Conservation (phyloP, 2,888 invertebrate species). For the Halictus ligatus region DNA sequence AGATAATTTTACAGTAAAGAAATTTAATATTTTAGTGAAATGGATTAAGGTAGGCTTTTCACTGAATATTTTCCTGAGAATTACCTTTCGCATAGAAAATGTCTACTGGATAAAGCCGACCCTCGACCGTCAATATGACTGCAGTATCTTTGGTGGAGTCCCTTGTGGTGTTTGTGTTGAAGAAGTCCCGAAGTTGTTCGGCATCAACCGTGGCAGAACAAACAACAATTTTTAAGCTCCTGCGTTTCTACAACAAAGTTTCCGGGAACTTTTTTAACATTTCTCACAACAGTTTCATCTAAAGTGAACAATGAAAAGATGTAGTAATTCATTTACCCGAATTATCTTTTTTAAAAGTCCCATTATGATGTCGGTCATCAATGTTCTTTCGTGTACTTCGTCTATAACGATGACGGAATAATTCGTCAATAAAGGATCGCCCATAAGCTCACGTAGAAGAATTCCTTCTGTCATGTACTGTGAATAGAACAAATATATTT, state of each 20-base stretch:
- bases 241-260: conserved; percentile 88
- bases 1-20: neutral
- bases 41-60: neutral
- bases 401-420: conserved; percentile 96
- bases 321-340: conserved; percentile 85
- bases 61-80: neutral
- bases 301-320: neutral
- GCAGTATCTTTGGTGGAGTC: conserved; percentile 88
- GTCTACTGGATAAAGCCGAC: conserved; percentile 94
- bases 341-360: conserved; percentile 97
- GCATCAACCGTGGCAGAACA: conserved; percentile 99
- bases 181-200: conserved; percentile 92
- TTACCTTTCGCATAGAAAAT: conserved; percentile 91
- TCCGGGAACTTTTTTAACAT: conserved; percentile 6
- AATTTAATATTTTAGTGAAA: neutral
- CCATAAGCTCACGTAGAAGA: conserved; percentile 96
- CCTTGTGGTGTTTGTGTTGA: conserved; percentile 86
- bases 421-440: conserved; percentile 95
- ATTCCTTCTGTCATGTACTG: conserved; percentile 99
- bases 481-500: conserved; percentile 64
- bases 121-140: conserved; percentile 94
- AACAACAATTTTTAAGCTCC: conserved; percentile 92
- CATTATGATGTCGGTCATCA: conserved; percentile 97
- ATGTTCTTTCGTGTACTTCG: conserved; percentile 97
- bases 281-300: neutral